Evolutionary conservation across 2,888 invertebrate species (phyloP), one percentile per base, ranked within the genome.

Genomic region (Colletes collaris): DNA sequence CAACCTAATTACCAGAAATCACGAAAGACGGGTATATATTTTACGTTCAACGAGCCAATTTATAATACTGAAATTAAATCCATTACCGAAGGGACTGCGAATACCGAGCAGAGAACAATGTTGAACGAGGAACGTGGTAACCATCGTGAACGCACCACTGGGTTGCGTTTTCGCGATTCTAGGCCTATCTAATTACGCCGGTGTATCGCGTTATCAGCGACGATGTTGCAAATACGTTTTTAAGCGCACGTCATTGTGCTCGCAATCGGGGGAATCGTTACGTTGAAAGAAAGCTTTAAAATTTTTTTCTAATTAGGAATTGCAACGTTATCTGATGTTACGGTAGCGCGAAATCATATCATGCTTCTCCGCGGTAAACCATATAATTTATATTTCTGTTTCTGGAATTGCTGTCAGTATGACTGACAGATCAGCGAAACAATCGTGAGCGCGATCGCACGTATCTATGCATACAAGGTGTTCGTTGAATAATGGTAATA

Each of bases 251-350:
- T 53, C 16, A 19, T 58, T 13, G 37, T 37, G 62, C 16, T 11
- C 13, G 7, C 4, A 49, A 40, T 37, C 37, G 16, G 0, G 16
- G 0, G 7, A 11, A 16, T 44, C 19, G 53, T 46, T 46, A 44
- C 46, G 50, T 10, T 10, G 7, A 4, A 50, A 27, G 19, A 19
- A 37, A 10, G 16, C 44, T 52, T 62, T 56, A 53, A 58, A 27
- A 40, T 27, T 27, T 63, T 53, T 67, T 37, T 40, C 46, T 75
- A 77, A 75, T 77, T 77, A 77, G 67, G 50, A 44, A n/a, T 46
- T 52, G 44, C 56, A 35, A 35, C 49, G 6, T n/a, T 67, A 74
- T 76, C 76, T 67, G 74, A 74, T 76, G 62, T 46, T 46, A 7
- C n/a, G 50, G 4, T 49, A 35, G 46, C 27, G 58, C 56, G 35